phyloP scores from a whole-genome alignment of 2,113 vertebrate species.

The Caracal caracal region DNA sequence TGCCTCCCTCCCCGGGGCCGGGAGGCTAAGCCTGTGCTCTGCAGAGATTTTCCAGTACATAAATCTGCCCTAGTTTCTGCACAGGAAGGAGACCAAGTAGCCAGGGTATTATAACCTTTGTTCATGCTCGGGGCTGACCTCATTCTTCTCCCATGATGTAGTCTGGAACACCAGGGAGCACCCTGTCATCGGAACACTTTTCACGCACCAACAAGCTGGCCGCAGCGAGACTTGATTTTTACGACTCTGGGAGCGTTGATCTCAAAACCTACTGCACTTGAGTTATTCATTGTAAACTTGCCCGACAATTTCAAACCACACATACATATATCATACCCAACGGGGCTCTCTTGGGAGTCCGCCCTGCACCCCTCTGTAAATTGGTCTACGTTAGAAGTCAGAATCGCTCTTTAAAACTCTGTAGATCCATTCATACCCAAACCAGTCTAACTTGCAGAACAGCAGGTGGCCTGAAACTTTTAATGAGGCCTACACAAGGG shows the following conservation, averaged over 20 bases:
- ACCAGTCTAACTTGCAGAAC: not conserved
- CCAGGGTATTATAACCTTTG: not conserved
- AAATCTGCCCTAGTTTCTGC: not conserved
- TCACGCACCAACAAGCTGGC: not conserved
- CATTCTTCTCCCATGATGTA: not conserved
- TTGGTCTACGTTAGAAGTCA: not conserved
- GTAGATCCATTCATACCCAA: not conserved
- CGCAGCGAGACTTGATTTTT: not conserved
- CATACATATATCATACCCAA: not conserved
- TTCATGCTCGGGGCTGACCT: not conserved
- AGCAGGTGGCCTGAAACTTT: not conserved
- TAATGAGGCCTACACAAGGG: not conserved
- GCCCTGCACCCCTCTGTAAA: not conserved
- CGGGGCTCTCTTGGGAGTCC: not conserved
- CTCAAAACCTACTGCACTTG: not conserved
- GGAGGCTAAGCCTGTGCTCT: not conserved
- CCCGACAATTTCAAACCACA: not conserved
- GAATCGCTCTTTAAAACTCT: not conserved
- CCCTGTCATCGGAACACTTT: fast-evolving
- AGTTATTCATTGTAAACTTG: not conserved
- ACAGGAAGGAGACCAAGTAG: not conserved
- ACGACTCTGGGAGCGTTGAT: not conserved
- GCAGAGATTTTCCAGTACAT: slow-evolving; percentile 46
- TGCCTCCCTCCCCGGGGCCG: fast-evolving
- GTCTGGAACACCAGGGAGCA: fast-evolving